Evolutionary conservation across 64 coral and sea anemone species (phyloP).

Genomic region (Platygyra sinensis): DNA sequence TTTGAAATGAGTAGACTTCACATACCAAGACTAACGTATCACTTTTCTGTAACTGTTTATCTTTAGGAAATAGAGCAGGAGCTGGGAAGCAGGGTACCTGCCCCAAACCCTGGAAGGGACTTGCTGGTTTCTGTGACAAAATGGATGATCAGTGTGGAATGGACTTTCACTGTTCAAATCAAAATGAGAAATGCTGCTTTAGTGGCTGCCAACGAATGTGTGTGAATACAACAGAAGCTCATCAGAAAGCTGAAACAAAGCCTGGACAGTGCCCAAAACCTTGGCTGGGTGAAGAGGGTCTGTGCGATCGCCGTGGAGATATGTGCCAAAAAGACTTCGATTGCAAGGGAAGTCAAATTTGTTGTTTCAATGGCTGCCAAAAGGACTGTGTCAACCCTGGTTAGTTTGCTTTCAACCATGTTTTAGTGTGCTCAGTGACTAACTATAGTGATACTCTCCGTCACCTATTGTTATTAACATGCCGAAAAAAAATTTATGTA

Average conservation of each 20-base stretch:
- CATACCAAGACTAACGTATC: too few relatives aligned
- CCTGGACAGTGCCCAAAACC: slow-evolving; percentile 34
- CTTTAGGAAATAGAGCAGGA: neutral
- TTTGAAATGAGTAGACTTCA: too few relatives aligned
- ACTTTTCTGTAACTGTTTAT: neutral
- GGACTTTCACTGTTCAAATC: slow-evolving; percentile 45
- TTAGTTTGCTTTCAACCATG: neutral
- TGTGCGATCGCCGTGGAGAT: slow-evolving; percentile 51
- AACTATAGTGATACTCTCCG: too few relatives aligned
- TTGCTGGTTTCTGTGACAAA: slow-evolving; percentile 59
- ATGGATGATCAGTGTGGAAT: slow-evolving; percentile 58
- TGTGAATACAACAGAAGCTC: slow-evolving; percentile 26
- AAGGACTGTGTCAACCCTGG: slow-evolving; percentile 46
- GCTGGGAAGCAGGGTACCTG: slow-evolving; percentile 27
- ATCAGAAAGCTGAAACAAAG: slow-evolving; percentile 19
- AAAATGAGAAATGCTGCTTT: slow-evolving; percentile 65
- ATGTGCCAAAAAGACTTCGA: slow-evolving; percentile 35
- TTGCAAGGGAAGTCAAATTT: slow-evolving; percentile 17
- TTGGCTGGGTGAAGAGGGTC: slow-evolving; percentile 28
- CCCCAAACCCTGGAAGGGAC: slow-evolving; percentile 45
- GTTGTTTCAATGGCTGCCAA: slow-evolving; percentile 65
- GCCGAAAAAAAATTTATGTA: too few relatives aligned
- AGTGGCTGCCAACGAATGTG: slow-evolving; percentile 68
- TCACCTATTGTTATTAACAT: too few relatives aligned
- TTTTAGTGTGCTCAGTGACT: too few relatives aligned